Evolutionary conservation across 2,797 vertebrate genomes (phyloP).

Genomic region (Knipowitschia caucasica): DNA sequence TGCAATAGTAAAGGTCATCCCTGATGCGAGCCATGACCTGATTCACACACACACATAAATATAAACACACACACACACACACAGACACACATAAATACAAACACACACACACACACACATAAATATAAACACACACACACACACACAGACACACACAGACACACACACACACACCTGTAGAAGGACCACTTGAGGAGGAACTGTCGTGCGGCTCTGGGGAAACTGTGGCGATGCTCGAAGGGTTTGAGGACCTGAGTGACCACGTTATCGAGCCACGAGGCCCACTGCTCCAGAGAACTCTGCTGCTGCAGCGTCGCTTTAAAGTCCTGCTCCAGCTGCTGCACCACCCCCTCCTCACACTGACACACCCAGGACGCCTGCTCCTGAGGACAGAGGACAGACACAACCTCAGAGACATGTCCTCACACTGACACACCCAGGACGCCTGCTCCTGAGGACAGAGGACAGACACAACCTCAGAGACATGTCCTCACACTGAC

Average conservation of each 20-base stretch:
- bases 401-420: no score
- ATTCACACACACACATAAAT: no score
- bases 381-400: constrained; percentile 84
- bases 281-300: constrained; percentile 98
- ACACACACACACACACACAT: no score
- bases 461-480: no score
- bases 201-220: constrained; percentile 92
- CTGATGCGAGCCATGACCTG: no score
- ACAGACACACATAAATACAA: no score
- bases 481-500: no score
- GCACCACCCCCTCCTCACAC: constrained; percentile 93
- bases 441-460: constrained; percentile 89
- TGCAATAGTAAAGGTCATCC: no score
- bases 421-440: background rate
- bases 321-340: constrained; percentile 97
- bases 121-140: no score
- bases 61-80: no score
- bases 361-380: constrained; percentile 99
- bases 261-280: constrained; percentile 91
- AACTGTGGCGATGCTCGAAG: constrained; percentile 87
- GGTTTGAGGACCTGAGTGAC: constrained; percentile 93
- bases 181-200: constrained; percentile 99
- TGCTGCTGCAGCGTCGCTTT: constrained; percentile 96
- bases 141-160: no score
- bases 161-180: constrained; percentile 91